These are phyloP conservation scores for Sminthurides aquaticus DNA, from an alignment of 2,888 invertebrate species.

Conservation along the genomic window DNA sequence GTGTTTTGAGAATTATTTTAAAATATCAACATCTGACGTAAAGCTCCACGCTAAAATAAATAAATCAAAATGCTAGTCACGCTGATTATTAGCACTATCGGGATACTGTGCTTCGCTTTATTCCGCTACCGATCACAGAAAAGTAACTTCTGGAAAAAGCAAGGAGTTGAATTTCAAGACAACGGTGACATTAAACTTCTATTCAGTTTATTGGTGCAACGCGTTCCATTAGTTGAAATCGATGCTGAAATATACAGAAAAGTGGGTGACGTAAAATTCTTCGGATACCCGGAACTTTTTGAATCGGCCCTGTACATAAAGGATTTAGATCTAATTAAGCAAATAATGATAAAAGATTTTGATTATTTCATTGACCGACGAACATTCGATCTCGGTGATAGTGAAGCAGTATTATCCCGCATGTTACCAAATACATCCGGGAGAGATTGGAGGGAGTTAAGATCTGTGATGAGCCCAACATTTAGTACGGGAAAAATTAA, in stretches of 20 bases:
- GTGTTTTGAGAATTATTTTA: too few species aligned
- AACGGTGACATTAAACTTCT: background rate
- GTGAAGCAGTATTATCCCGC: background rate
- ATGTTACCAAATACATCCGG: conserved; percentile 13
- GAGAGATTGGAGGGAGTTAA: conserved; percentile 21
- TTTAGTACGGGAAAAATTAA: conserved; percentile 16
- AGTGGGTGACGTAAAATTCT: background rate
- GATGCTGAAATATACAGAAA: background rate
- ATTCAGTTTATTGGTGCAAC: background rate
- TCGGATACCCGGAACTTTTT: conserved; percentile 7
- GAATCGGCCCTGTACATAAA: conserved; percentile 11
- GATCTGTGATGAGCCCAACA: conserved; percentile 15
- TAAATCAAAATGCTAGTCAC: too few species aligned
- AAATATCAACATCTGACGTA: too few species aligned
- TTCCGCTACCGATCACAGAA: too few species aligned
- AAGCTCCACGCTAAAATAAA: too few species aligned
- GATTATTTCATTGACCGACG: conserved; percentile 23
- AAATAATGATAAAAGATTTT: conserved; percentile 32
- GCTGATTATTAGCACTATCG: too few species aligned
- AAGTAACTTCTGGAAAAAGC: conserved; percentile 3
- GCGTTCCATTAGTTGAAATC: background rate
- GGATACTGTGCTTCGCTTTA: too few species aligned
- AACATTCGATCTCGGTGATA: conserved; percentile 1
- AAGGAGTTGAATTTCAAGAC: conserved; percentile 3
- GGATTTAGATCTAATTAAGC: conserved; percentile 27